phyloP scores from a whole-genome alignment of 2,888 invertebrate genomes.

The Dinocampus coccinellae region DNA sequence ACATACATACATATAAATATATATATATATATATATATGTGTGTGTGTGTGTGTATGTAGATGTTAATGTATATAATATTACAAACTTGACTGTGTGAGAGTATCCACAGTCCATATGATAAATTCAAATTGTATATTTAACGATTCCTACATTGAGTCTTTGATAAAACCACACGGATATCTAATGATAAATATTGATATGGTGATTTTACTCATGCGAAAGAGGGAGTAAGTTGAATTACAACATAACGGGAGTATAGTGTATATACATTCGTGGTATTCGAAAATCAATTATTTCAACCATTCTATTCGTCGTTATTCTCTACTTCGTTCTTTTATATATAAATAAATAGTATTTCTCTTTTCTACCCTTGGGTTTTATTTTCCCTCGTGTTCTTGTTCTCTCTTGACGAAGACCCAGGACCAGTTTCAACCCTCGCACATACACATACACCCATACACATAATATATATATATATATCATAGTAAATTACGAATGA shows the following conservation, averaged over 20 bases:
- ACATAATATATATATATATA: too few species aligned
- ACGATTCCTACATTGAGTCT: not conserved
- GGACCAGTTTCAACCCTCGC: not conserved
- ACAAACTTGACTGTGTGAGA: too few species aligned
- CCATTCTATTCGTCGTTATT: constrained; percentile 1
- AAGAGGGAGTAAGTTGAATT: constrained; percentile 1
- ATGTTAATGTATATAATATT: not conserved
- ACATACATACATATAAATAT: not conserved
- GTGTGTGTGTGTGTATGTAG: not conserved
- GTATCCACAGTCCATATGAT: too few species aligned
- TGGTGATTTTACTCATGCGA: too few species aligned
- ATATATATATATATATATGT: not conserved
- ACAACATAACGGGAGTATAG: constrained; percentile 17
- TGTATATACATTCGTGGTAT: constrained; percentile 21
- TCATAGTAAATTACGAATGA: not conserved
- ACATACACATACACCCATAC: not conserved
- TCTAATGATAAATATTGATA: not conserved
- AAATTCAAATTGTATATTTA: not conserved
- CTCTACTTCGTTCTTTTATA: too few species aligned
- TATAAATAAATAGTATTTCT: not conserved
- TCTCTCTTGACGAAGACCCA: not conserved
- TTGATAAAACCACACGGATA: not conserved
- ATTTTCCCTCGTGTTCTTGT: not conserved
- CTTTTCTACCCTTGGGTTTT: not conserved
- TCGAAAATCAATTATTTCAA: constrained; percentile 36